These are phyloP conservation scores for Passer montanus DNA, from an alignment of 2,113 vertebrate species.

Conservation along the genomic window DNA sequence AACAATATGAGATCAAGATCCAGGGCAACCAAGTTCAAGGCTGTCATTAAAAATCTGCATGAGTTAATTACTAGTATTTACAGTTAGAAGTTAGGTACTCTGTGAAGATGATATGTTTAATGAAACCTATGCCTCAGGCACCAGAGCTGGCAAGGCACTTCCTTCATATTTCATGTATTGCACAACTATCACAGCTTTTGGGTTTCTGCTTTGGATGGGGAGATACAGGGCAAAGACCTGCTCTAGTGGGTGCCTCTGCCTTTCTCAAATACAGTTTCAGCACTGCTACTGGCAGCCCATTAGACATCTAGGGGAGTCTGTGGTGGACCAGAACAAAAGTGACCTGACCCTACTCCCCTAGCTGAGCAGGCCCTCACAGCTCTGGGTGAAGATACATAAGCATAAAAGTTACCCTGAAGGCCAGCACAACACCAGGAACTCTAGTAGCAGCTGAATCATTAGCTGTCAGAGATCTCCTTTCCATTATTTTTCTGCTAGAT, in stretches of 20 bases:
- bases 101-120: not conserved
- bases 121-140: not conserved
- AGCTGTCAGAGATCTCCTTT: not conserved
- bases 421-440: not conserved
- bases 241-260: not conserved
- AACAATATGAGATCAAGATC: not conserved
- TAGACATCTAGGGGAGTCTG: not conserved
- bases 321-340: not conserved
- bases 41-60: not conserved
- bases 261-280: not conserved
- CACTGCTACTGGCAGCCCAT: not conserved
- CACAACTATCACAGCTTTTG: not conserved
- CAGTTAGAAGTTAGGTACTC: not conserved
- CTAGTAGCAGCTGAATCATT: not conserved
- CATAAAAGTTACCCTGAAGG: not conserved
- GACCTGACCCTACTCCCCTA: not conserved
- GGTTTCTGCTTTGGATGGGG: not conserved
- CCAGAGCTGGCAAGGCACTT: not conserved
- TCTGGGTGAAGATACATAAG: not conserved
- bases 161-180: not conserved
- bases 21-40: not conserved
- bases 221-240: not conserved
- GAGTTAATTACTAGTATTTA: not conserved
- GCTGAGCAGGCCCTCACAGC: not conserved
- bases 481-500: not conserved